A percentile compares a stretch with the other conserved stretches of the same genome.
These are phyloP conservation scores for Parus major DNA, from an alignment of 2,113 vertebrate species.

Conservation along the genomic window DNA sequence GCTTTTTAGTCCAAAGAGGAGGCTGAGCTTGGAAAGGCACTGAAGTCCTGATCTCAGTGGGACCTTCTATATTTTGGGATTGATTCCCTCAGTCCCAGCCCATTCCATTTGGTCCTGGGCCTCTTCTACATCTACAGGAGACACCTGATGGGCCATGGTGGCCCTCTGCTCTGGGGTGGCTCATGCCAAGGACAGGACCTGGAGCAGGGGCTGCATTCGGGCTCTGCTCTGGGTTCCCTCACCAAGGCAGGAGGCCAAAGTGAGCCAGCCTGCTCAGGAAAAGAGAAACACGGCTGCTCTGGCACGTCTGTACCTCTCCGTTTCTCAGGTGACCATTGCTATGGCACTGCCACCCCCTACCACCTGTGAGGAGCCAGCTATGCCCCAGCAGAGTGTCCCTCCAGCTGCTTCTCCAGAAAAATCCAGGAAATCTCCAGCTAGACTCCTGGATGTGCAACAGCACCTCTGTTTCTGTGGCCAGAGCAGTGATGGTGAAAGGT, in stretches of 20 bases:
- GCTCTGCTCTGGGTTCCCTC: not conserved
- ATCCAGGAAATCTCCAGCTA: not conserved
- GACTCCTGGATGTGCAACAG: not conserved
- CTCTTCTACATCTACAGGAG: not conserved
- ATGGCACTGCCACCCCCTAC: not conserved
- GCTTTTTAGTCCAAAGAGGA: not conserved
- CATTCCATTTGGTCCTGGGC: not conserved
- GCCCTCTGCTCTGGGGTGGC: not conserved
- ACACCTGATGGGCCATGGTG: not conserved
- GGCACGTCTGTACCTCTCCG: not conserved
- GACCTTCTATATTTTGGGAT: not conserved
- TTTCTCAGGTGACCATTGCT: conserved; percentile 18
- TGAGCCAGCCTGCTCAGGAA: not conserved
- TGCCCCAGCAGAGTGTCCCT: not conserved
- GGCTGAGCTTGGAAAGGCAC: not conserved
- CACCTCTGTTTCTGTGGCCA: accelerated
- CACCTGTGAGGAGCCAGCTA: not conserved
- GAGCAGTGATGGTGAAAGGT: accelerated
- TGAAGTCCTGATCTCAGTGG: not conserved
- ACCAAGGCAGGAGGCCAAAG: not conserved
- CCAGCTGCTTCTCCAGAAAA: not conserved
- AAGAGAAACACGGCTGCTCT: not conserved
- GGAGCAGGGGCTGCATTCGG: not conserved
- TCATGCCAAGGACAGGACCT: not conserved
- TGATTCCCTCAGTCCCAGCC: not conserved